Conservation (phyloP, 2,888 invertebrate species). For the Cosmorhoe ocellata region DNA sequence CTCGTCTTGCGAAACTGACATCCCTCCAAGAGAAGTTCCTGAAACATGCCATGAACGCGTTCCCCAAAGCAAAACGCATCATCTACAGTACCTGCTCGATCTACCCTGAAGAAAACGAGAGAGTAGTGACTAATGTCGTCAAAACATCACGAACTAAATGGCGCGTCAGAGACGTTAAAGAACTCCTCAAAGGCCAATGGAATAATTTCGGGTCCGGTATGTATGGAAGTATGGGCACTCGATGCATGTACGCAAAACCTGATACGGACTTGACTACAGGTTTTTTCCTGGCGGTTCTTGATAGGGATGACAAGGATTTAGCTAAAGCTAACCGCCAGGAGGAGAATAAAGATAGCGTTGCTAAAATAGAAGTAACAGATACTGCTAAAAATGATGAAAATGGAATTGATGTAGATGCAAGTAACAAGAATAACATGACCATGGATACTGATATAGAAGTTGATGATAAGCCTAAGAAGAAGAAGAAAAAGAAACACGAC, state of each 20-base stretch:
- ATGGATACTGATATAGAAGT: constrained; percentile 6
- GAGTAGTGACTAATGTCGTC: constrained; percentile 89
- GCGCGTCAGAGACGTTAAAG: constrained; percentile 84
- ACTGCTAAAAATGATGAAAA: not conserved
- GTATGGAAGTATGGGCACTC: constrained; percentile 85
- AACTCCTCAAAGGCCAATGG: constrained; percentile 85
- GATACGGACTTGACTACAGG: constrained; percentile 93
- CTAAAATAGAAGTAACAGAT: constrained; percentile 8
- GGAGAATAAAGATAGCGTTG: constrained; percentile 23
- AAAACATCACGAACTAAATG: constrained; percentile 80
- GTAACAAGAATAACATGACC: not conserved
- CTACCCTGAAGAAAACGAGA: constrained; percentile 95
- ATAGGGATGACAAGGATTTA: constrained; percentile 78
- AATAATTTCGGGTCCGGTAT: constrained; percentile 85
- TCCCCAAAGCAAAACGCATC: constrained; percentile 91
- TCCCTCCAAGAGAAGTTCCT: constrained; percentile 92
- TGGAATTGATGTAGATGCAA: not conserved
- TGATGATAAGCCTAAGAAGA: constrained; percentile 24
- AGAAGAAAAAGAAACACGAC: constrained; percentile 27
- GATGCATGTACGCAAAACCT: constrained; percentile 90
- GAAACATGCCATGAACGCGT: constrained; percentile 91
- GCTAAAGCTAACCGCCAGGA: constrained; percentile 42
- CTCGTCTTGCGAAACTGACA: constrained; percentile 85
- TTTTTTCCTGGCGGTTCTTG: constrained; percentile 97
- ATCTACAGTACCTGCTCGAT: constrained; percentile 99